Conservation (phyloP, 2,113 vertebrate genomes). For the Etheostoma spectabile region DNA sequence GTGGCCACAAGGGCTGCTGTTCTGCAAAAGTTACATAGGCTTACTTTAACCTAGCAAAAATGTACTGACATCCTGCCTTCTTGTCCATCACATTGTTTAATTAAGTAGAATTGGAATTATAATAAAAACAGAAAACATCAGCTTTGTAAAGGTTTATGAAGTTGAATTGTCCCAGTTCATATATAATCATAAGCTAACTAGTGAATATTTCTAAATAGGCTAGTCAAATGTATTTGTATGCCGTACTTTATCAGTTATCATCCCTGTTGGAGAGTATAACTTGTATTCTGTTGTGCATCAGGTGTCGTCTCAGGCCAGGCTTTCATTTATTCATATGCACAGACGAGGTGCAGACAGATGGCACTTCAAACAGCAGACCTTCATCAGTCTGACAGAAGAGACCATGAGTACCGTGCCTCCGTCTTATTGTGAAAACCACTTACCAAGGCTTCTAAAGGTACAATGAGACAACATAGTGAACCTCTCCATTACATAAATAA, state of each 20-base stretch:
- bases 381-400: conserved; percentile 54
- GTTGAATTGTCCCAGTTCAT: not conserved
- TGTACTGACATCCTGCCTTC: not conserved
- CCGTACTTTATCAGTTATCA: not conserved
- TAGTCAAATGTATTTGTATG: not conserved
- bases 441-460: conserved; percentile 35
- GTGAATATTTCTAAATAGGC: not conserved
- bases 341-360: conserved; percentile 50
- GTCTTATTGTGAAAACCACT: conserved; percentile 45
- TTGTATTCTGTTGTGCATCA: conserved; percentile 38
- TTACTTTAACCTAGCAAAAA: not conserved
- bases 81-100: not conserved
- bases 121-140: not conserved
- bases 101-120: not conserved
- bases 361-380: conserved; percentile 63
- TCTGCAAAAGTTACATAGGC: not conserved
- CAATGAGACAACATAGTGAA: not conserved
- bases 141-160: not conserved
- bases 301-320: conserved; percentile 23
- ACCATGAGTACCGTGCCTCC: conserved; percentile 23
- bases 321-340: conserved; percentile 43
- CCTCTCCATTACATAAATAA: conserved; percentile 21
- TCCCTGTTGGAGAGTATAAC: not conserved
- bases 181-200: not conserved
- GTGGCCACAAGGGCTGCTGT: not conserved